Base-by-base conservation (phyloP, 2,888 invertebrate genomes). In the Cabera pusaria region DNA sequence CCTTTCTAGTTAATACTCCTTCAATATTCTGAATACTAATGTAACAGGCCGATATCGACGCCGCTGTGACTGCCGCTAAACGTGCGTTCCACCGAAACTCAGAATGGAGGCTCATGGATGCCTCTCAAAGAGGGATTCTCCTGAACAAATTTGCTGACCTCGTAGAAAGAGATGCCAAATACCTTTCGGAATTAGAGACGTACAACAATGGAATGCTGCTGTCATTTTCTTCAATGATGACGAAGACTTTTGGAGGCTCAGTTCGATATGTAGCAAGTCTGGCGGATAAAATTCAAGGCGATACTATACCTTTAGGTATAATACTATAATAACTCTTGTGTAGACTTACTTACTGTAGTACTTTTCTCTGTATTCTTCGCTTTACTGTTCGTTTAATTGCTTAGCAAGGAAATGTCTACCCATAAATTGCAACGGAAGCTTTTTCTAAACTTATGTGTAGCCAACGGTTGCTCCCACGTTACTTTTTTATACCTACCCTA, bases 231-330 rank as follows among this genome's bases (percentile, higher is more conserved):
- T 90, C 46, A 8, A 8, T 1, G 4, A 2, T 16, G 1, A 1
- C 17, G 4, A 11, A 17, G 10, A 23, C 9, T 4, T 10, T 6
- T 68, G 88, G 36, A 66, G 91, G 33, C 78, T 81, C 29, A 79
- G 67, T 94, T 2, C 91, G 95, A 10, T 97, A 97, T 64, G 92
- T 93, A 69, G 97, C 96, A n/a, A 96, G 97, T 9, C 95, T n/a
- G n/a, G n/a, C n/a, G n/a, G n/a, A n/a, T n/a, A n/a, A n/a, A n/a
- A n/a, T n/a, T n/a, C n/a, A n/a, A 94, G 92, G 94, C 96, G 0
- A 91, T 55, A 94, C 80, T 4, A 38, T 55, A 33, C 52, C 55
- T 12, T 4, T 33, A 17, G 48, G 55, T 55, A n/a, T n/a, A n/a
- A n/a, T n/a, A n/a, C n/a, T n/a, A n/a, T n/a, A n/a, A n/a, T n/a